These are phyloP conservation scores for Cercopithecus petaurista DNA, from an alignment of 2,797 vertebrate genomes.

Conservation along the genomic window DNA sequence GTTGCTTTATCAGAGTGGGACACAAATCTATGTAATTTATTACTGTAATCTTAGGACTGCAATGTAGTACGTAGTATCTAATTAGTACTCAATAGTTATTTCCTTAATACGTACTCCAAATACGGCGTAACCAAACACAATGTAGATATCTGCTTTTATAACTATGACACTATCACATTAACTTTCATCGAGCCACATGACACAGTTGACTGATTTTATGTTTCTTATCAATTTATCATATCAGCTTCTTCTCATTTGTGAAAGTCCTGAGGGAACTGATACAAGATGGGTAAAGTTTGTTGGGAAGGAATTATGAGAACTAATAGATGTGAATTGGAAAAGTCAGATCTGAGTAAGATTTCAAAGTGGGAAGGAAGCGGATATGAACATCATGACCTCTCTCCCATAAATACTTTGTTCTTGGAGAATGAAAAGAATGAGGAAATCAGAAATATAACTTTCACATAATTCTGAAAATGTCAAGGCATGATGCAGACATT, in stretches of 20 bases:
- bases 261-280: neutral
- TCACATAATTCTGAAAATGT: slow-evolving; percentile 20
- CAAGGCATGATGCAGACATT: slow-evolving; percentile 12
- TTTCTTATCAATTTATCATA: neutral
- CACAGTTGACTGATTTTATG: neutral
- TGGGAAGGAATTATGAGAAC: neutral
- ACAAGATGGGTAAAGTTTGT: neutral
- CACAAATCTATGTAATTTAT: neutral
- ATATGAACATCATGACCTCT: neutral
- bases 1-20: neutral
- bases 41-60: neutral
- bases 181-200: neutral
- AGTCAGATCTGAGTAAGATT: neutral
- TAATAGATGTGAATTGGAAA: neutral
- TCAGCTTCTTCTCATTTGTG: neutral
- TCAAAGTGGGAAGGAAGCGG: neutral
- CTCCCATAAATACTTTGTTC: neutral
- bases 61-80: neutral
- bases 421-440: neutral
- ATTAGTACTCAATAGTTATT: neutral
- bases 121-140: neutral
- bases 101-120: neutral
- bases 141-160: neutral
- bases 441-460: slow-evolving; percentile 43
- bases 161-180: neutral